A percentile compares a stretch with the other conserved stretches of the same genome.
phyloP scores from a whole-genome alignment of 1,140 invertebrate genomes.

The Asobara japonica region DNA sequence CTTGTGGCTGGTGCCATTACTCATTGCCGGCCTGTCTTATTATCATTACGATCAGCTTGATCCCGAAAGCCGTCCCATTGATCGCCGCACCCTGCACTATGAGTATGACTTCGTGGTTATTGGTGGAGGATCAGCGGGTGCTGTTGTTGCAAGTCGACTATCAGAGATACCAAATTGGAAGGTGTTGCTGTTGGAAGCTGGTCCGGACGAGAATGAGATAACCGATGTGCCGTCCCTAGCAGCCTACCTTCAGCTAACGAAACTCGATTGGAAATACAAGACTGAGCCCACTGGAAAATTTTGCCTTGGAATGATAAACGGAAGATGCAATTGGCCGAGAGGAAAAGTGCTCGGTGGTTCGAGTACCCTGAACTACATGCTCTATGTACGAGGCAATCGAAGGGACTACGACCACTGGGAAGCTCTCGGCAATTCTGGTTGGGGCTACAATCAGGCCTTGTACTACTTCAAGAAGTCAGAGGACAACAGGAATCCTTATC shows the following conservation, averaged over 20 bases:
- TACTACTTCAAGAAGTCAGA: slow-evolving; percentile 93
- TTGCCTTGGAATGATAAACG: slow-evolving; percentile 78
- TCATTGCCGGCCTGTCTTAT: slow-evolving; percentile 83
- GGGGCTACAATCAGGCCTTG: slow-evolving; percentile 89
- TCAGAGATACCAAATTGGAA: slow-evolving; percentile 84
- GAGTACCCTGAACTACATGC: slow-evolving; percentile 94
- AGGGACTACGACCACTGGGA: slow-evolving; percentile 94
- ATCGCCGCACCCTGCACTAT: slow-evolving; percentile 67
- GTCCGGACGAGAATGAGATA: slow-evolving; percentile 91
- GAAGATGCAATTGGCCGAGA: slow-evolving; percentile 84
- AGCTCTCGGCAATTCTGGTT: slow-evolving; percentile 83
- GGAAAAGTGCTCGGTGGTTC: slow-evolving; percentile 90
- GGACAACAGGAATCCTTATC: slow-evolving; percentile 86
- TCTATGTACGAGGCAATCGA: slow-evolving; percentile 87
- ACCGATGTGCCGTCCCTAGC: slow-evolving; percentile 89
- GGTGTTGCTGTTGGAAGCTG: slow-evolving; percentile 89
- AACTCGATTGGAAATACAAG: slow-evolving; percentile 92
- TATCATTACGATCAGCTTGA: slow-evolving; percentile 84
- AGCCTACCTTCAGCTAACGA: slow-evolving; percentile 86
- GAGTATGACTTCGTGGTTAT: slow-evolving; percentile 90
- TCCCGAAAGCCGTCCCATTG: slow-evolving; percentile 77
- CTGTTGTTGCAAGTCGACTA: slow-evolving; percentile 90
- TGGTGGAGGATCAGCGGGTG: slow-evolving; percentile 92
- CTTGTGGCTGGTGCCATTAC: slow-evolving; percentile 82
- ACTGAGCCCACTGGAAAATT: slow-evolving; percentile 87